These are phyloP conservation scores for Pollenia amentaria DNA, from an alignment of 2,888 invertebrate genomes.

Conservation along the genomic window DNA sequence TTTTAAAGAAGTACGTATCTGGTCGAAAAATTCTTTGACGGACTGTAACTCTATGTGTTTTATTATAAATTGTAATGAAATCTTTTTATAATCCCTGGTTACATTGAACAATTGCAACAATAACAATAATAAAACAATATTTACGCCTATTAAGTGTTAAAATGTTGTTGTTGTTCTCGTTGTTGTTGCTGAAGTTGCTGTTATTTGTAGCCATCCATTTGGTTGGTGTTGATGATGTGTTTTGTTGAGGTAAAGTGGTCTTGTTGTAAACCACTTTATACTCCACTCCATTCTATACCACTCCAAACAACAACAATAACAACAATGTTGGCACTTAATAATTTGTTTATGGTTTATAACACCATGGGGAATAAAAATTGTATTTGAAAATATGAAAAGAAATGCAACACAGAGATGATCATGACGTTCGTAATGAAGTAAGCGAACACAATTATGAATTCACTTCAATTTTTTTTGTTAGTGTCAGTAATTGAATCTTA, in stretches of 20 bases:
- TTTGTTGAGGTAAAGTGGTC: constrained; percentile 59
- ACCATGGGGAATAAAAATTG: constrained; percentile 56
- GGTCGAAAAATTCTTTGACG: background rate
- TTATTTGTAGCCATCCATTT: constrained; percentile 4
- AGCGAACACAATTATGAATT: background rate
- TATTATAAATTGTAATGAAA: constrained; percentile 38
- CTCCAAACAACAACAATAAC: constrained; percentile 26
- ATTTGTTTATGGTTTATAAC: constrained; percentile 68
- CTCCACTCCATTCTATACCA: constrained; percentile 15
- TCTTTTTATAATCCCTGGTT: constrained; percentile 41
- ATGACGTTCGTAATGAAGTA: constrained; percentile 13
- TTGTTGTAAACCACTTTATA: constrained; percentile 58
- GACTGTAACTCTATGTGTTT: background rate
- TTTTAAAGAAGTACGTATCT: too few relatives aligned
- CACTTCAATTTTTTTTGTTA: constrained; percentile 1
- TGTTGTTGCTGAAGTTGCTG: background rate
- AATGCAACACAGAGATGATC: background rate
- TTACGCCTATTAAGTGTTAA: constrained; percentile 72
- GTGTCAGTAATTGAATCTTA: constrained; percentile 33
- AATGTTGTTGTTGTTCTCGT: constrained; percentile 16
- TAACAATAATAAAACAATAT: constrained; percentile 61
- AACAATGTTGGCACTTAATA: constrained; percentile 69
- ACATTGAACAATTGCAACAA: constrained; percentile 44
- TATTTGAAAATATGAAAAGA: constrained; percentile 39
- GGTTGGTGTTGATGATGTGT: constrained; percentile 46